phyloP scores from a whole-genome alignment of 2,888 invertebrate genomes.

The Pogonocherus hispidulus region DNA sequence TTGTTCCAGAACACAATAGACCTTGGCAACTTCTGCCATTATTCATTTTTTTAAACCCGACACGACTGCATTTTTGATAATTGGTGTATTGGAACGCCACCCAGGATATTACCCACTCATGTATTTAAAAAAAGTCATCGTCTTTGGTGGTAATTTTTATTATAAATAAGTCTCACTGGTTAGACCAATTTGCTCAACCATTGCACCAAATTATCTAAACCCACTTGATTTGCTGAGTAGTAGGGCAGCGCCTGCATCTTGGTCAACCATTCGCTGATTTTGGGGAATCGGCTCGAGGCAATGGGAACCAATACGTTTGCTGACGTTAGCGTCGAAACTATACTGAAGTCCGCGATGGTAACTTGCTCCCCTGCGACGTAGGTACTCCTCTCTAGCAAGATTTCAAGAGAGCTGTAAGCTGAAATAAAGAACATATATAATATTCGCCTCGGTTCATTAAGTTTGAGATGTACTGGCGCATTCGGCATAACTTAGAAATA shows the following conservation, averaged over 20 bases:
- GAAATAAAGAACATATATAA: neutral
- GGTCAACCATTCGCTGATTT: slow-evolving; percentile 44
- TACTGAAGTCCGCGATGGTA: slow-evolving; percentile 68
- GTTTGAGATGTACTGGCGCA: too few relatives aligned
- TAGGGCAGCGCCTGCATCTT: slow-evolving; percentile 45
- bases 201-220: slow-evolving; percentile 36
- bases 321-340: slow-evolving; percentile 67
- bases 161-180: too few relatives aligned
- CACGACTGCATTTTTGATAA: too few relatives aligned
- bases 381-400: slow-evolving; percentile 60
- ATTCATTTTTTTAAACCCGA: too few relatives aligned
- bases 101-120: too few relatives aligned
- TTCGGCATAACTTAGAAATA: too few relatives aligned
- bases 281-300: slow-evolving; percentile 61
- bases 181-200: slow-evolving; percentile 35
- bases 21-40: too few relatives aligned
- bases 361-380: slow-evolving; percentile 65
- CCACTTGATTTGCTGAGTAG: slow-evolving; percentile 44
- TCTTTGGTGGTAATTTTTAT: too few relatives aligned
- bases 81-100: too few relatives aligned
- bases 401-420: slow-evolving; percentile 64
- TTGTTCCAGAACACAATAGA: too few relatives aligned
- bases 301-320: slow-evolving; percentile 67
- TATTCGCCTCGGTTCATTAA: too few relatives aligned
- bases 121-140: too few relatives aligned